Evolutionary conservation across 2,888 invertebrate species (phyloP), one percentile per base, ranked within the genome.

Genomic region (Tetranychus piercei): DNA sequence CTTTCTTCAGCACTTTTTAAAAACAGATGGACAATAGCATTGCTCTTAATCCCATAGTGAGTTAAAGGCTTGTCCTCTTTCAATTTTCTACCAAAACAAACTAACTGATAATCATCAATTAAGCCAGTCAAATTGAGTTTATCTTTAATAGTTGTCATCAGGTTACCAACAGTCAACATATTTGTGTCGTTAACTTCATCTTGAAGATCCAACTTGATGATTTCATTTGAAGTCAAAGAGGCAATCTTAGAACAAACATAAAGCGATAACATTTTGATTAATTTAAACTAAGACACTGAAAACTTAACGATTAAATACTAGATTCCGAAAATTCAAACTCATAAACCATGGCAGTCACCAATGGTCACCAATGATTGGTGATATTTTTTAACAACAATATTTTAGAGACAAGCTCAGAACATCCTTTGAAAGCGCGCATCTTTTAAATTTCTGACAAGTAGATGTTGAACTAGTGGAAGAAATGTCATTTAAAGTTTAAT

Each of bases 81-180:
- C 74, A 91, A 82, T 76, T 88, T 85, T 80, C 87, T 86, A 4
- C 90, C 90, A 82, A 88, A 88, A 80, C 88, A 89, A 72, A 89
- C 85, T 18, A 89, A 81, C 81, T 88, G 44, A 45, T 71, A 71
- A 43, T 71, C 71, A 20, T 69, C 22, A 23, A 23, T 23, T 11
- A 22, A 23, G 5, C 34, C 11, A 22, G n/a, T 69, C 9, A 71
- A 20, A 11, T 23, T 34, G 18, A 71, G n/a, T 43, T 45, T n/a
- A 15, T 34, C 20, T n/a, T n/a, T 34, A n/a, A 71, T 44, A 9
- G n/a, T n/a, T 15, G 43, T 43, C 44, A 44, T 23, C 15, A 71
- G 20, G 9, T 43, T 44, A 34, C 43, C 45, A 43, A 71, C 71
- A 45, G 18, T 71, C 44, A 71, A 45, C 34, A 20, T 23, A 20